Base-by-base conservation (phyloP, 2,113 vertebrate genomes). In the Seriola aureovittata region DNA sequence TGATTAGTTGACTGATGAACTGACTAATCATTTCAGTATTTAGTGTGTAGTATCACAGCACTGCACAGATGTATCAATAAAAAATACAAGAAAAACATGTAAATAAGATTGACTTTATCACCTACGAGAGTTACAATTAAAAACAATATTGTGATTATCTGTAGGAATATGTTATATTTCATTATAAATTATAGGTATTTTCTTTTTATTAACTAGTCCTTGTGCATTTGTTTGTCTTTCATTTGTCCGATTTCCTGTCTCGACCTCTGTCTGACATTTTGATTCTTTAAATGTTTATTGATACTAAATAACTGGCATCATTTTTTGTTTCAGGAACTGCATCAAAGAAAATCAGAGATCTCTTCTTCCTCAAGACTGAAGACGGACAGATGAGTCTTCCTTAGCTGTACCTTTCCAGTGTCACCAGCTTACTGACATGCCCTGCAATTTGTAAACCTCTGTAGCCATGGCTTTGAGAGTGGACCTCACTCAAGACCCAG, bases 381-480 rank as follows among this genome's bases (percentile, higher is more conserved):
- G 77, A 67, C 34, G 48, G 23, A 62, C 21, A 0, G 7, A 14
- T n/a, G 11, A 54, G 11, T 60, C 23, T 12, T 64, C 55, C 36
- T 62, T 14, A 60, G 40, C 66, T 38, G 40, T 23, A 29, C 57
- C 42, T 34, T 50, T 64, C 40, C 60, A 72, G 40, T 58, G 3
- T 23, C 36, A 11, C 2, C 78, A 55, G 38, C 48, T 68, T 4
- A 14, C 23, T 54, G 67, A 73, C 78, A 67, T 71, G 60, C 25
- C 19, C 60, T 25, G 16, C 21, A 13, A 4, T 62, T 38, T 8
- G 44, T 85, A 21, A 75, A 10, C 59, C 13, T 57, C 46, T 66
- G 32, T 38, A 34, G 62, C 34, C 55, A 90, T 90, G 89, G 17
- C 65, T 78, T 16, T 82, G 14, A 83, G 63, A 52, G 48, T 48